These are phyloP conservation scores for Sipha flava DNA, from an alignment of 1,140 invertebrate species.

Conservation along the genomic window DNA sequence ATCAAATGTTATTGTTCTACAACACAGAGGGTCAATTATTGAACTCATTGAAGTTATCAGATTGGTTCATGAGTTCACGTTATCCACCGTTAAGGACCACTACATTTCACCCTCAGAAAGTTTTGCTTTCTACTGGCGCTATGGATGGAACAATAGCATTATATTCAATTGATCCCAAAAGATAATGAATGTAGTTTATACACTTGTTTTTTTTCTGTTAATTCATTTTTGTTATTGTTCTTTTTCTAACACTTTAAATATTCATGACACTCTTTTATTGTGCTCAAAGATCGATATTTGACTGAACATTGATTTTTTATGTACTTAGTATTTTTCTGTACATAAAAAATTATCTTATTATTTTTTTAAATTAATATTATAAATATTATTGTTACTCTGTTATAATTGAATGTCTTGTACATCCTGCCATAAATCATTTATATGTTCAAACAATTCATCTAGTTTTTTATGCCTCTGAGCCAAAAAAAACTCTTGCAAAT, in stretches of 20 bases:
- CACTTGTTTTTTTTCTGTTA: not conserved
- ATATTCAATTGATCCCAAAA: conserved; percentile 56
- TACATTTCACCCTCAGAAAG: conserved; percentile 75
- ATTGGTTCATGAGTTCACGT: conserved; percentile 82
- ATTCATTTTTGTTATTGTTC: not conserved
- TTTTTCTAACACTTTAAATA: conserved; percentile 28
- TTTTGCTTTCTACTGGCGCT: conserved; percentile 66
- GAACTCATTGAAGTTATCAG: conserved; percentile 73
- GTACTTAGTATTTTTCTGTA: conserved; percentile 31
- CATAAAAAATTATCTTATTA: conserved; percentile 17
- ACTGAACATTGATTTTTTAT: conserved; percentile 30
- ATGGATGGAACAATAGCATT: conserved; percentile 69
- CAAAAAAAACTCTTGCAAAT: conserved; percentile 10
- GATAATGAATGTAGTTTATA: conserved; percentile 47
- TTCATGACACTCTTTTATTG: conserved; percentile 28
- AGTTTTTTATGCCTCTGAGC: not conserved
- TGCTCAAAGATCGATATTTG: conserved; percentile 24
- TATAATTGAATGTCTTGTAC: conserved; percentile 3
- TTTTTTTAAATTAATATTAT: conserved; percentile 28
- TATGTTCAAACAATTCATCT: not conserved
- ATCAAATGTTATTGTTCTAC: conserved; percentile 49
- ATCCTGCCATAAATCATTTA: conserved; percentile 11
- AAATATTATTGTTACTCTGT: conserved; percentile 21
- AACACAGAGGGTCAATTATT: conserved; percentile 59
- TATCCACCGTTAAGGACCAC: conserved; percentile 76